phyloP scores from a whole-genome alignment of 2,888 invertebrate genomes.

The Xanthia icteritia region DNA sequence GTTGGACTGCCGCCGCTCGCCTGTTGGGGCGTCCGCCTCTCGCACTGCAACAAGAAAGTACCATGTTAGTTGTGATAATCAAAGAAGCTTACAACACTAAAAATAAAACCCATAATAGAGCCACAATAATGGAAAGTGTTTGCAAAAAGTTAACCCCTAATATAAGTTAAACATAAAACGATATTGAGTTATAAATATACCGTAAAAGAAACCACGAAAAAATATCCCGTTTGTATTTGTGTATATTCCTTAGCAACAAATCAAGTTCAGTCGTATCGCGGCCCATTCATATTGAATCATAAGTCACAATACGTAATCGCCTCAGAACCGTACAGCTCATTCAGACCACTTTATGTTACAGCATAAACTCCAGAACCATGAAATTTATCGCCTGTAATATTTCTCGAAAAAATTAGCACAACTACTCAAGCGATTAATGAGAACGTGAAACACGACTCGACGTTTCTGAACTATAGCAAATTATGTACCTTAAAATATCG shows the following conservation, averaged over 20 bases:
- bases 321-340: conserved; percentile 76
- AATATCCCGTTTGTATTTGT: conserved; percentile 38
- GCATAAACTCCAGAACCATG: conserved; percentile 83
- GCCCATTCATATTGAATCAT: conserved; percentile 76
- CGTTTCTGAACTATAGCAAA: conserved; percentile 83
- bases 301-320: conserved; percentile 78
- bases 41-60: conserved; percentile 79
- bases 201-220: conserved; percentile 39
- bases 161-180: conserved; percentile 25
- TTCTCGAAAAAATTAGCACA: conserved; percentile 87
- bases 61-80: not conserved
- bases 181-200: conserved; percentile 28
- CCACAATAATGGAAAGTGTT: not conserved
- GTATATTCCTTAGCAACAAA: conserved; percentile 65
- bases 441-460: conserved; percentile 87
- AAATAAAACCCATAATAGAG: not conserved
- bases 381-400: conserved; percentile 85
- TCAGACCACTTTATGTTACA: conserved; percentile 80
- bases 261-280: conserved; percentile 67
- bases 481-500: conserved; percentile 85
- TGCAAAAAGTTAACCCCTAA: conserved; percentile 6
- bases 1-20: conserved; percentile 86
- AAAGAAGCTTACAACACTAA: not conserved
- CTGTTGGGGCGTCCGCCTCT: conserved; percentile 88
- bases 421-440: conserved; percentile 88